Conservation (phyloP, 2,797 vertebrate genomes). For the Centroberyx gerrardi region DNA sequence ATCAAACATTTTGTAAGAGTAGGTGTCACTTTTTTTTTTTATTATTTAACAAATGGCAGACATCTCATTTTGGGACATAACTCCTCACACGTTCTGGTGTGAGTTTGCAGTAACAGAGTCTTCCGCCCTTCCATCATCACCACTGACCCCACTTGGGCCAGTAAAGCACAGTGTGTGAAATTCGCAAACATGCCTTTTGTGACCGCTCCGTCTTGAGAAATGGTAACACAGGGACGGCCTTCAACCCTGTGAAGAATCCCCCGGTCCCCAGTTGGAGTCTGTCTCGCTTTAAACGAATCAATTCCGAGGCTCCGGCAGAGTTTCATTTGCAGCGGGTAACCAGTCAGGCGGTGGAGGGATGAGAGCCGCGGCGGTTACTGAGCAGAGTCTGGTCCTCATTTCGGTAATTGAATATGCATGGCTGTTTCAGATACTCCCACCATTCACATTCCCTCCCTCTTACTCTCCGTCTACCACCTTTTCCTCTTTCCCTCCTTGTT, state of each 20-base stretch:
- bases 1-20: not conserved
- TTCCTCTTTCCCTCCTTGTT: not conserved
- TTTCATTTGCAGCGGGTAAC: constrained; percentile 23
- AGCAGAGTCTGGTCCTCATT: constrained; percentile 61
- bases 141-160: not conserved
- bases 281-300: constrained; percentile 23
- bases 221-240: not conserved
- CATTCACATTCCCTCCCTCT: constrained; percentile 8
- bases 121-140: not conserved
- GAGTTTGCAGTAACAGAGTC: not conserved
- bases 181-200: not conserved
- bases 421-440: constrained; percentile 36
- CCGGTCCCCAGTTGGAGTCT: constrained; percentile 36
- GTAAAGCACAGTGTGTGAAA: constrained; percentile 28
- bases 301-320: constrained; percentile 41
- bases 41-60: too few relatives aligned
- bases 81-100: not conserved
- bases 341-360: constrained; percentile 6
- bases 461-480: constrained; percentile 11
- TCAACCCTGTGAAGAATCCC: constrained; percentile 13
- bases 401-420: constrained; percentile 49
- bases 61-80: too few relatives aligned
- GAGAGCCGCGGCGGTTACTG: constrained; percentile 14
- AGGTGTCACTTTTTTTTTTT: not conserved
- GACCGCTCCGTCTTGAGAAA: constrained; percentile 9